Evolutionary conservation across 2,888 invertebrate species (phyloP), one percentile per base, ranked within the genome.

Genomic region (Vannuccia rotundouncinata): DNA sequence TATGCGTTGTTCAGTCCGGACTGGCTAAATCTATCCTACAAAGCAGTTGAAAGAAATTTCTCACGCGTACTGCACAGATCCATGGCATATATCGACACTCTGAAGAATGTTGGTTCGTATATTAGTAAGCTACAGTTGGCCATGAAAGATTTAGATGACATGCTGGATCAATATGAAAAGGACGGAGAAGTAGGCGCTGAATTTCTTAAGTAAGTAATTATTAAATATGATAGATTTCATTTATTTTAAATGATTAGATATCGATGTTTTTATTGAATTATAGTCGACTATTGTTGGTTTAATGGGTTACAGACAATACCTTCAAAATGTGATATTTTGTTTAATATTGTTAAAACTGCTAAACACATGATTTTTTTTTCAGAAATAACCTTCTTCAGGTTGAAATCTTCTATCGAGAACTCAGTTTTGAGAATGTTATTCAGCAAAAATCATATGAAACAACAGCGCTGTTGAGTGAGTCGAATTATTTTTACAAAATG

Each of bases 181-280:
- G 66, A 66, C 22, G 66, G 66, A 2, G 10, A 66, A 22, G 66
- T 66, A 27, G 25, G 25, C 2, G 66, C 13, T 5, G 10, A 13
- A 22, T 66, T 66, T 66, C 66, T 66, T 13, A 66, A 66, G 66
- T 66, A 66, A 66, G 66, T 66, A n/a, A n/a, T n/a, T n/a, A n/a
- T n/a, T n/a, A n/a, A n/a, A n/a, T n/a, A n/a, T n/a, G n/a, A n/a
- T n/a, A n/a, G n/a, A n/a, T n/a, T n/a, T n/a, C n/a, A n/a, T n/a
- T n/a, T n/a, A n/a, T n/a, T n/a, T n/a, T n/a, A n/a, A n/a, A n/a
- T n/a, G n/a, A n/a, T n/a, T n/a, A n/a, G n/a, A n/a, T n/a, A n/a
- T n/a, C n/a, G n/a, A n/a, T n/a, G n/a, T n/a, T n/a, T n/a, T n/a
- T n/a, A n/a, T n/a, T n/a, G n/a, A n/a, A n/a, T n/a, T n/a, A n/a